phyloP scores from a whole-genome alignment of 2,888 invertebrate species.

The Drosophila borealis region DNA sequence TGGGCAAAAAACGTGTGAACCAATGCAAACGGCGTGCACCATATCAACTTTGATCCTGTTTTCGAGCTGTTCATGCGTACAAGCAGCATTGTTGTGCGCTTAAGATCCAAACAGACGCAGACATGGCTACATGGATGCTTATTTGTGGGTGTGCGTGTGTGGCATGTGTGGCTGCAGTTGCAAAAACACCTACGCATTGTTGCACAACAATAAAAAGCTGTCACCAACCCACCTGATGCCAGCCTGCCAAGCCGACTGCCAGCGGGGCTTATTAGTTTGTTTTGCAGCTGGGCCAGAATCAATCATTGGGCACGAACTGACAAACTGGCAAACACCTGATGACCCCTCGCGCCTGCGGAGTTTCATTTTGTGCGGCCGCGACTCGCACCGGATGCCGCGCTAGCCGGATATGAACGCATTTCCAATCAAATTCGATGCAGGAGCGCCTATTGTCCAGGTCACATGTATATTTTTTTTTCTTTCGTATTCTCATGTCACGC shows the following conservation, averaged over 20 bases:
- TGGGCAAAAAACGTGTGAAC: constrained; percentile 52
- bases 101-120: constrained; percentile 39
- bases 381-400: constrained; percentile 56
- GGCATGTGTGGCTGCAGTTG: constrained; percentile 35
- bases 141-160: not conserved
- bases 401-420: constrained; percentile 71
- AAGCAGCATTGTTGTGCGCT: constrained; percentile 69
- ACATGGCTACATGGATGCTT: not conserved
- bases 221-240: constrained; percentile 6
- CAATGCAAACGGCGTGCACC: constrained; percentile 41
- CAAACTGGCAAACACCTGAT: constrained; percentile 46
- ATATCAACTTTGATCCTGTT: constrained; percentile 58
- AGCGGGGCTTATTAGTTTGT: constrained; percentile 70
- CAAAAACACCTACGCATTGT: constrained; percentile 70
- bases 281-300: constrained; percentile 67
- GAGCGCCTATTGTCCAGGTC: constrained; percentile 15
- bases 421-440: constrained; percentile 29
- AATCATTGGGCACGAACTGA: constrained; percentile 56
- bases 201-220: constrained; percentile 64
- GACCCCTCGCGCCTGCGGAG: constrained; percentile 48
- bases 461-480: constrained; percentile 18
- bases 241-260: constrained; percentile 14
- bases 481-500: constrained; percentile 14
- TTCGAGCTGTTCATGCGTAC: constrained; percentile 64
- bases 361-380: constrained; percentile 43